These are phyloP conservation scores for Hassar affinis DNA, from an alignment of 2,113 vertebrate genomes.

Conservation along the genomic window DNA sequence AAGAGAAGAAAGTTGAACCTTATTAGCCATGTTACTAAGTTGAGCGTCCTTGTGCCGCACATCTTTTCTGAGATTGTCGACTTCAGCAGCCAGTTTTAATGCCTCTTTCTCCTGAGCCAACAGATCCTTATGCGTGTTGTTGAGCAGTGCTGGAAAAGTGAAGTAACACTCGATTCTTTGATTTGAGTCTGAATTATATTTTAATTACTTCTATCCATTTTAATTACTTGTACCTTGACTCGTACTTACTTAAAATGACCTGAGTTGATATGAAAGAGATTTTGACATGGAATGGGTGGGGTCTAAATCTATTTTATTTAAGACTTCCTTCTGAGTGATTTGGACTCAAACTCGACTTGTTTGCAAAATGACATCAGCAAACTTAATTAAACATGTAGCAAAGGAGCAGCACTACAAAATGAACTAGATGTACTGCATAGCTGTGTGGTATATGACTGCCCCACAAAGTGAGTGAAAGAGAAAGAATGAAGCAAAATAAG, in stretches of 20 bases:
- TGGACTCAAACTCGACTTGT: not conserved
- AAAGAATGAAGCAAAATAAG: too few species aligned
- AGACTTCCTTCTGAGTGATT: too few species aligned
- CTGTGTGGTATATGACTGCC: too few species aligned
- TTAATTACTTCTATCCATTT: not conserved
- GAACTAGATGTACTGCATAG: too few species aligned
- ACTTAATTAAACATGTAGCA: not conserved
- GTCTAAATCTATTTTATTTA: not conserved
- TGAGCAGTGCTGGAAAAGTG: slow-evolving; percentile 64
- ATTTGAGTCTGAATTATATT: not conserved
- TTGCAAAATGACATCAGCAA: too few species aligned
- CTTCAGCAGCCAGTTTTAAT: slow-evolving; percentile 64
- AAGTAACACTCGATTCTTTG: not conserved
- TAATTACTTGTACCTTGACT: not conserved
- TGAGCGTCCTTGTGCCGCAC: slow-evolving; percentile 68
- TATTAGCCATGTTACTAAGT: slow-evolving; percentile 65
- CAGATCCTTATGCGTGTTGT: slow-evolving; percentile 71
- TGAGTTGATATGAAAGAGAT: not conserved
- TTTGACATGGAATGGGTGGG: not conserved
- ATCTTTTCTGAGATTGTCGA: slow-evolving; percentile 64
- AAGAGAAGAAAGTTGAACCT: slow-evolving; percentile 57
- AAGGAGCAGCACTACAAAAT: not conserved
- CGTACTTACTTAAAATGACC: not conserved
- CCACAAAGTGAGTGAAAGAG: too few species aligned
- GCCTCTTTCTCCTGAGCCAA: slow-evolving; percentile 65